These are phyloP conservation scores for Erethizon dorsatum DNA, from an alignment of 2,797 vertebrate genomes.

Conservation along the genomic window DNA sequence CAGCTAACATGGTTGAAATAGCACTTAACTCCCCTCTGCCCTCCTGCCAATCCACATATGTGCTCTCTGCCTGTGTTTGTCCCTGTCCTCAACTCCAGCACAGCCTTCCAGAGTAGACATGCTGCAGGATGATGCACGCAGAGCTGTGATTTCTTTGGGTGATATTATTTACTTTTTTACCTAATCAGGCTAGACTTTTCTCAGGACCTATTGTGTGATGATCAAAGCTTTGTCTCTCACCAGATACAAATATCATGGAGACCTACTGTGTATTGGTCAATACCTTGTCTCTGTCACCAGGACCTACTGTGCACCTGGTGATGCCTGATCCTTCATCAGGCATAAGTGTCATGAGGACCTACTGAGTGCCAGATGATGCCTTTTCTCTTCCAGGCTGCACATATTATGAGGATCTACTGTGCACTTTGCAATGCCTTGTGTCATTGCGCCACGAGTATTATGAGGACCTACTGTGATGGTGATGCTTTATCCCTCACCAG, in stretches of 20 bases:
- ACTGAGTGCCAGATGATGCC: background rate
- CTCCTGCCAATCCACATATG: fast-evolving
- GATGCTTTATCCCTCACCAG: background rate
- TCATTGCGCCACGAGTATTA: background rate
- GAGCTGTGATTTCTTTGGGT: background rate
- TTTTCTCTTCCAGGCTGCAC: background rate
- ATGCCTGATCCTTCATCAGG: background rate
- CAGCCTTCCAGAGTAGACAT: background rate
- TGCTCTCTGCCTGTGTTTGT: background rate
- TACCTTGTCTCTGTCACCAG: background rate
- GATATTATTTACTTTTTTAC: background rate
- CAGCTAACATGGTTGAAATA: background rate
- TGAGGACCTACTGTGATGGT: background rate
- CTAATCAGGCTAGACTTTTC: background rate
- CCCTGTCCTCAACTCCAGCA: background rate
- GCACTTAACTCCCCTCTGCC: background rate
- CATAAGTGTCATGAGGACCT: background rate
- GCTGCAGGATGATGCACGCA: background rate
- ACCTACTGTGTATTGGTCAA: background rate
- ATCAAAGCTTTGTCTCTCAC: background rate
- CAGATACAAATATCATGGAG: background rate
- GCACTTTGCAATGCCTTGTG: background rate
- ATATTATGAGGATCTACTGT: background rate
- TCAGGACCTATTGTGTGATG: background rate
- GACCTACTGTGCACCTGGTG: background rate